Base-by-base conservation (phyloP, 2,797 vertebrate genomes). In the Cyprinella venusta region DNA sequence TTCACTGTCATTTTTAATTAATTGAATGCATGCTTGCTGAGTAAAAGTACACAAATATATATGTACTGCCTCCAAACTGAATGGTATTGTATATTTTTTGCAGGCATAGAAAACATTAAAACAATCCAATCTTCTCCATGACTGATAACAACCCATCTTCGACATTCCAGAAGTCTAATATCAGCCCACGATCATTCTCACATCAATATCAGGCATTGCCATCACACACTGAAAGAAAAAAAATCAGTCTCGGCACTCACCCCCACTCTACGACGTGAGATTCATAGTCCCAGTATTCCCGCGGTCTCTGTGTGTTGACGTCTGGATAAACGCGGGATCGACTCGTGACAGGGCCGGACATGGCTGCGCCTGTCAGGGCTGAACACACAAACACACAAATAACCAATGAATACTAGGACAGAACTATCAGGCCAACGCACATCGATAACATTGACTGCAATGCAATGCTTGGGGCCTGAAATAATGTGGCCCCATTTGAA, bases 241-340 rank as follows among this genome's bases (percentile, higher is more conserved):
- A 86, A 33, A 96, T 94, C 84, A 94, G 96, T 76, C 96, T 12
- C n/a, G 5, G 42, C n/a, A 45, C 91, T 82, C 88, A 94, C 93
- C 93, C 93, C 92, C 93, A 94, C 63, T 94, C 93, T 71, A 94
- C 93, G 3, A 94, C 92, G 45, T 94, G 93, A 0, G 93, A 93
- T 84, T 94, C 93, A 30, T 93, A 94, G 89, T 94, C 93, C 93
- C 93, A 94, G 79, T 94, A 94, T 69, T 94, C 93, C n/a, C 92
- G 90, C 6, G 93, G 93, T 42, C 93, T 87, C 88, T 93, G 93
- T 50, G 93, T 93, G 91, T 94, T 94, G 48, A 93, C 91, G 0
- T 93, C 93, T 1, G 93, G 90, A 82, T 94, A 93, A 87, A 93
- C 93, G 56, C 93, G 87, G 36, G 93, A 92, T 84, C 92, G 90